Base-by-base conservation (phyloP, 2,888 invertebrate species). In the Cyclophora punctaria region DNA sequence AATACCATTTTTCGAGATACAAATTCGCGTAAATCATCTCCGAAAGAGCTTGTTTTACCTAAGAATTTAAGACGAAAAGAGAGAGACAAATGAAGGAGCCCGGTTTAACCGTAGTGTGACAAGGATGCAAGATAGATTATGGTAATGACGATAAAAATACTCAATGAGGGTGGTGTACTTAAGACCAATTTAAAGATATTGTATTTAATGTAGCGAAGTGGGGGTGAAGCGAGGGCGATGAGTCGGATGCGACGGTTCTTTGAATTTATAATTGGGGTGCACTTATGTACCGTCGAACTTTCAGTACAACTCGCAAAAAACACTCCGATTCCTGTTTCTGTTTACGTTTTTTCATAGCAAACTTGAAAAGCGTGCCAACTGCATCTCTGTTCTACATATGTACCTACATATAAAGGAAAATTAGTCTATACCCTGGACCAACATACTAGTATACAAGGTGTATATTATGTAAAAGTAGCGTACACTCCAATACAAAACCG, bases 171-270 rank as follows among this genome's bases (percentile, higher is more conserved):
- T 77, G 83, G 80, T 66, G 78, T 84, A 77, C 83, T 85, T 86
- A 85, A 78, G 74, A 83, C 78, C 83, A 84, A 86, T 86, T 86
- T 85, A 77, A 80, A 83, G 84, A 85, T 85, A 86, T 82, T 84
- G 85, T 85, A 83, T 84, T 86, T 86, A 86, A 86, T 81, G 83
- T 80, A 79, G 65, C 66, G 71, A 53, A 71, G 75, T 48, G 63
- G 64, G 64, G 57, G 63, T 64, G 64, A 59, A 53, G 64, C 63
- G 59, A 63, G 60, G 60, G 65, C 65, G 66, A 63, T 69, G 73
- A 66, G 66, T 63, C 67, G 37, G 20, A 37, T 37, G 73, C 70
- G 69, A 67, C 65, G 79, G 76, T 80, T 74, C 75, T 69, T 67
- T 76, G 82, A 83, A 85, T 83, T 77, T 75, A 76, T 83, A 83